phyloP scores from a whole-genome alignment of 2,797 vertebrate genomes.

The Acrossocheilus wenchowensis region DNA sequence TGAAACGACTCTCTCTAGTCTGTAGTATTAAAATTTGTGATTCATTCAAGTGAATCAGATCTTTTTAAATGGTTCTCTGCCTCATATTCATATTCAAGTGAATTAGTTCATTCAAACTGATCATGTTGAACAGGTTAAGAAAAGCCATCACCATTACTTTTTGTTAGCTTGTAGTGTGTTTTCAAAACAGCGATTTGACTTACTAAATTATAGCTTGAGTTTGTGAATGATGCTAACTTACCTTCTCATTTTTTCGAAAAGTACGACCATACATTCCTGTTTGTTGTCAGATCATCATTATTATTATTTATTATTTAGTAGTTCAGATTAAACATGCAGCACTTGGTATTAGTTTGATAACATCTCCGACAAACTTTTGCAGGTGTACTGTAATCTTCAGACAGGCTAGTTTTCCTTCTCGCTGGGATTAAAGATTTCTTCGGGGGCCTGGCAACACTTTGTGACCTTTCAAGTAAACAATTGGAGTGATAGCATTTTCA shows the following conservation, averaged over 20 bases:
- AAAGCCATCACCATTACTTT: not conserved
- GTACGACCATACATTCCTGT: not conserved
- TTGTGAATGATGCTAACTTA: not conserved
- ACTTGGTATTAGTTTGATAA: slow-evolving; percentile 7
- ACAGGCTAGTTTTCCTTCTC: slow-evolving; percentile 23
- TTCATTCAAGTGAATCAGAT: too few relatives aligned
- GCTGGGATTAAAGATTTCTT: slow-evolving; percentile 42
- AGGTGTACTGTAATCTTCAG: slow-evolving; percentile 37
- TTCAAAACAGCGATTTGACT: not conserved
- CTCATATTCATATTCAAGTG: too few relatives aligned
- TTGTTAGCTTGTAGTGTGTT: not conserved
- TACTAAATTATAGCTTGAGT: not conserved
- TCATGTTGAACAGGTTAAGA: not conserved
- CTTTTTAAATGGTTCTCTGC: too few relatives aligned
- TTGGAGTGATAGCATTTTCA: slow-evolving; percentile 71
- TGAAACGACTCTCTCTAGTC: too few relatives aligned
- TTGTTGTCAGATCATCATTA: not conserved
- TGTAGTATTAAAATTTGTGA: too few relatives aligned
- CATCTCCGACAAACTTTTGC: slow-evolving; percentile 2
- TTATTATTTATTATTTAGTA: not conserved
- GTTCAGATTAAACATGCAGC: slow-evolving; percentile 4
- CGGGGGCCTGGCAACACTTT: slow-evolving; percentile 44
- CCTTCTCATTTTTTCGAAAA: not conserved
- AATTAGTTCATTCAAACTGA: not conserved
- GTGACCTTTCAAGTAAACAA: slow-evolving; percentile 77